These are phyloP conservation scores for Calycopis cecrops DNA, from an alignment of 1,140 invertebrate species.

Conservation along the genomic window DNA sequence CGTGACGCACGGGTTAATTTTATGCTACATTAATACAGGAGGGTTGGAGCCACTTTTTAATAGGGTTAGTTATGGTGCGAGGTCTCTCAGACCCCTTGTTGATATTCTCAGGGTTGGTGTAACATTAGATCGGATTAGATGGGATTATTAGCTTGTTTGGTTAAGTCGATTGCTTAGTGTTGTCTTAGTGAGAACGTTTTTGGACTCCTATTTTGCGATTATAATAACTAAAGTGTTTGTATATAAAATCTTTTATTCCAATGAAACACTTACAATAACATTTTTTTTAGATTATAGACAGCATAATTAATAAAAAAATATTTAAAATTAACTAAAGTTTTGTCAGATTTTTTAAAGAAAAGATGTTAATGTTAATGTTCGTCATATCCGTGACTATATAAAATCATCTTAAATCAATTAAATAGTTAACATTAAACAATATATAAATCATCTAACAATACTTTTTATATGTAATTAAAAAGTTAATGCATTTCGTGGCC, in stretches of 20 bases:
- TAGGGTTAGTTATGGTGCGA: conserved; percentile 64
- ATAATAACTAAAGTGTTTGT: too few relatives aligned
- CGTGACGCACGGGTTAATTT: conserved; percentile 67
- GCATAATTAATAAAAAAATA: too few relatives aligned
- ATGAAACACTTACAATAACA: too few relatives aligned
- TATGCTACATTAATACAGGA: conserved; percentile 69
- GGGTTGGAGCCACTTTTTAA: conserved; percentile 62
- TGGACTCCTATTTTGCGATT: not conserved
- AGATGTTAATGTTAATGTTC: too few relatives aligned
- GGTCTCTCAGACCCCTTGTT: conserved; percentile 38
- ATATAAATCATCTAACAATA: too few relatives aligned
- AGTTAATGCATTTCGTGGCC: conserved; percentile 44
- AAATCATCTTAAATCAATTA: too few relatives aligned
- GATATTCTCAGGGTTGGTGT: conserved; percentile 50
- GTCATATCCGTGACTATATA: too few relatives aligned
- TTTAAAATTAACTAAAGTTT: too few relatives aligned
- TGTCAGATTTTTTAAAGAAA: too few relatives aligned
- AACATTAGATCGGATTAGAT: conserved; percentile 42
- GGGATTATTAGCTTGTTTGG: conserved; percentile 28
- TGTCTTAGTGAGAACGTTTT: not conserved
- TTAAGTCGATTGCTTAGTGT: conserved; percentile 15
- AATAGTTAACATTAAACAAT: too few relatives aligned
- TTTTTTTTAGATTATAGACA: too few relatives aligned
- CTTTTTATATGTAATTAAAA: conserved; percentile 19
- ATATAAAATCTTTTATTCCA: too few relatives aligned